Conservation (phyloP, 1,140 invertebrate genomes). For the Ganaspis sp. region DNA sequence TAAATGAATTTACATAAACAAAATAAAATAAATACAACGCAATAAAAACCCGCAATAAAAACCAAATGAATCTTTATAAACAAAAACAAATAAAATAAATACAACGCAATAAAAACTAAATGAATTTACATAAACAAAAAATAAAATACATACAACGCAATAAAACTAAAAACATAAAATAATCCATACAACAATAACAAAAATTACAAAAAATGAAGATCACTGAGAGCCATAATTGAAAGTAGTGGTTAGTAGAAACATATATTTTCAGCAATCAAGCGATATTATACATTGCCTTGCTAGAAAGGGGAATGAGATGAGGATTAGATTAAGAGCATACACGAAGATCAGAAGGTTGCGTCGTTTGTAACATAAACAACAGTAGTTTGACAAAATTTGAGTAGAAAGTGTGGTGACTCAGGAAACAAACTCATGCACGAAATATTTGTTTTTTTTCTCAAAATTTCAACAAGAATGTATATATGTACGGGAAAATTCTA, state of each 20-base stretch:
- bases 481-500: slow-evolving; percentile 3
- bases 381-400: slow-evolving; percentile 37
- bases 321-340: slow-evolving; percentile 40
- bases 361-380: slow-evolving; percentile 49
- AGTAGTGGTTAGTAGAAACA: slow-evolving; percentile 39
- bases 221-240: slow-evolving; percentile 34
- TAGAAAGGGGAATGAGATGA: slow-evolving; percentile 42
- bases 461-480: not conserved
- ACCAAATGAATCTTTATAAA: no score
- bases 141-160: no score
- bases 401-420: slow-evolving; percentile 1
- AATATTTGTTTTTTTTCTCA: not conserved
- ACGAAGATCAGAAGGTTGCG: slow-evolving; percentile 33
- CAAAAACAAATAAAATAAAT: no score
- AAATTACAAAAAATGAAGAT: no score
- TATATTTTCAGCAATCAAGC: slow-evolving; percentile 48
- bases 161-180: no score
- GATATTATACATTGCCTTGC: slow-evolving; percentile 43
- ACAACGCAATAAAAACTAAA: no score
- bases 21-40: no score
- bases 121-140: no score
- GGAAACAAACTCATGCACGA: slow-evolving; percentile 10
- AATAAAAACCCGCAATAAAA: no score
- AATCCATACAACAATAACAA: no score
- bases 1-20: no score